phyloP scores from a whole-genome alignment of 53 echinoderm and acorn worm species.

The Henricia sp. region DNA sequence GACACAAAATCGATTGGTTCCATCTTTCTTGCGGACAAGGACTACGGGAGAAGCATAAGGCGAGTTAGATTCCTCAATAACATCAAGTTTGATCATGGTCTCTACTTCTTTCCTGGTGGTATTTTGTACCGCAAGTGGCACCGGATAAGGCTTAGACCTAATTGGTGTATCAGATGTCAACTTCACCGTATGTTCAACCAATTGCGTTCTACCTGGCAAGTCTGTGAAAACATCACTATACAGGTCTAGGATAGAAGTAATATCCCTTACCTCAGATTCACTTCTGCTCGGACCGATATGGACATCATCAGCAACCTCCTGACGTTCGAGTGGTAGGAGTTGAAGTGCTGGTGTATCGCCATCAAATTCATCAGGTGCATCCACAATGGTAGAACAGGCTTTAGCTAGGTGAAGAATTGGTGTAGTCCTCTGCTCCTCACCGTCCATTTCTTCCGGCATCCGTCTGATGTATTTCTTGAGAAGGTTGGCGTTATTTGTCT shows the following conservation, averaged over 20 bases:
- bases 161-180: conserved; percentile 13
- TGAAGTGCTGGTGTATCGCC: neutral
- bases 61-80: neutral
- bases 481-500: conserved; percentile 58
- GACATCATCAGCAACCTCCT: conserved; percentile 36
- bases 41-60: neutral
- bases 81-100: conserved; percentile 1
- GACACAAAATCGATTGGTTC: conserved; percentile 58
- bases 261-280: neutral
- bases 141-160: conserved; percentile 11
- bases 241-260: neutral
- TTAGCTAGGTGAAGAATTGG: neutral
- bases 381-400: neutral
- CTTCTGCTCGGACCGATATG: neutral
- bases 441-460: neutral
- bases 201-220: conserved; percentile 23
- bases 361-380: neutral
- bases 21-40: neutral
- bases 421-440: no score
- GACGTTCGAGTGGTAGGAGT: conserved; percentile 15
- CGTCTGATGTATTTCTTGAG: conserved; percentile 45
- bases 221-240: conserved; percentile 29
- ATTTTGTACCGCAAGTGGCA: neutral
- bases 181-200: neutral
- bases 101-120: neutral